phyloP scores from a whole-genome alignment of 2,888 invertebrate species.

The Rosalia funebris region DNA sequence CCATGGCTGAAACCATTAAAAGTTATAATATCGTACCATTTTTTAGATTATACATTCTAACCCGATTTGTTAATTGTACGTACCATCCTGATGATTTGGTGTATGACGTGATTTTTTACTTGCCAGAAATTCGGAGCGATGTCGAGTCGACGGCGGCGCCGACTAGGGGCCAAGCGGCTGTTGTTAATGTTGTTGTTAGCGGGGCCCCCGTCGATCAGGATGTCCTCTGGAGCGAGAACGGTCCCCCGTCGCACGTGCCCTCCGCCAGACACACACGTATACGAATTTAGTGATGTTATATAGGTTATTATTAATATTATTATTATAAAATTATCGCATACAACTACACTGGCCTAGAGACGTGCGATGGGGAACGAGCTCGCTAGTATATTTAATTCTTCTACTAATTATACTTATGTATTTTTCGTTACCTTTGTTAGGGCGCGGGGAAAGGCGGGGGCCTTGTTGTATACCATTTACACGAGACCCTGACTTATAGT shows the following conservation, averaged over 20 bases:
- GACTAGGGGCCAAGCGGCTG: conserved; percentile 37
- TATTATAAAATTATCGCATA: conserved; percentile 49
- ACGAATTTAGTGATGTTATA: conserved; percentile 61
- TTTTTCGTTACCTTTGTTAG: conserved; percentile 55
- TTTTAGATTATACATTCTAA: conserved; percentile 32
- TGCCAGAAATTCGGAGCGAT: conserved; percentile 37
- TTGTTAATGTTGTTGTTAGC: conserved; percentile 50
- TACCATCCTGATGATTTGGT: conserved; percentile 45
- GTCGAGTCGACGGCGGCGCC: conserved; percentile 27
- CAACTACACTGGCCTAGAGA: conserved; percentile 28
- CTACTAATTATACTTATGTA: conserved; percentile 48
- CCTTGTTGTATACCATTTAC: conserved; percentile 55
- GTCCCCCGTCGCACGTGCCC: conserved; percentile 32
- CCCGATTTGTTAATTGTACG: conserved; percentile 26
- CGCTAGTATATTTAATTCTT: conserved; percentile 21
- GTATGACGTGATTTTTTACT: conserved; percentile 46
- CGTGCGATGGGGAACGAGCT: conserved; percentile 24
- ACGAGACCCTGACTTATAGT: conserved; percentile 53
- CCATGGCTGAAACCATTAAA: conserved; percentile 55
- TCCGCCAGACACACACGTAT: conserved; percentile 53
- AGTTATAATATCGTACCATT: conserved; percentile 39
- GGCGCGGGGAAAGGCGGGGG: conserved; percentile 47
- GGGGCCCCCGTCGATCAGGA: conserved; percentile 25
- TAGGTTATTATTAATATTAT: conserved; percentile 54
- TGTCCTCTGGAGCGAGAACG: conserved; percentile 28